Evolutionary conservation across 2,113 vertebrate species (phyloP), one percentile per base, ranked within the genome.

Genomic region (Clarias macrocephalus): DNA sequence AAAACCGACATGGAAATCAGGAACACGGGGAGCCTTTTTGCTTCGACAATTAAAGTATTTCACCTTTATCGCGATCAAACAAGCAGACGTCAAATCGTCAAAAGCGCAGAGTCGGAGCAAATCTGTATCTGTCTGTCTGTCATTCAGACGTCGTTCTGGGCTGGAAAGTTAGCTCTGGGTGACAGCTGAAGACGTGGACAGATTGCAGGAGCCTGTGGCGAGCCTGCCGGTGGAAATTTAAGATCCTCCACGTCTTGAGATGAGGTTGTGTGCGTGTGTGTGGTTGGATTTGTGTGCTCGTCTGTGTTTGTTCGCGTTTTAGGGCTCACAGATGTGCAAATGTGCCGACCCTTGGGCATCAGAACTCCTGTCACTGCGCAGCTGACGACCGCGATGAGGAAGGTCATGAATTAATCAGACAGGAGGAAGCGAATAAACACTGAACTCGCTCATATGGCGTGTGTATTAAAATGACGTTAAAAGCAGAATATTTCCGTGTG

Each of bases 361-460:
- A 68, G 84, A 92, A 92, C 92, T 92, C 92, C 94, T 93, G 95
- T 94, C 91, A 88, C 91, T 90, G 90, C 91, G 90, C 92, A 93
- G 92, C 93, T 91, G 91, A 93, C 92, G 83, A 82, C 56, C n/a
- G 84, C 62, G 63, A 86, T 75, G 84, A 80, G 70, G 80, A 88
- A 90, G 89, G 89, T 86, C 85, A 90, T 84, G 80, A 86, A 80
- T 86, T 79, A 89, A 82, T 86, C 83, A 82, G 82, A 63, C 28
- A 79, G 54, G 48, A 72, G 19, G 5, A 18, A 57, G 18, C 42
- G 16, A 70, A 80, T 80, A 60, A 80, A 84, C 59, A 52, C 75
- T 52, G 30, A 72, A 63, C 79, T 21, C 0, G 56, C 75, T 63
- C n/a, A n/a, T 85, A 60, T 75, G 4, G 72, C 19, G 1, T 23